Conservation (phyloP, 2,797 vertebrate genomes). For the Mycteria americana region DNA sequence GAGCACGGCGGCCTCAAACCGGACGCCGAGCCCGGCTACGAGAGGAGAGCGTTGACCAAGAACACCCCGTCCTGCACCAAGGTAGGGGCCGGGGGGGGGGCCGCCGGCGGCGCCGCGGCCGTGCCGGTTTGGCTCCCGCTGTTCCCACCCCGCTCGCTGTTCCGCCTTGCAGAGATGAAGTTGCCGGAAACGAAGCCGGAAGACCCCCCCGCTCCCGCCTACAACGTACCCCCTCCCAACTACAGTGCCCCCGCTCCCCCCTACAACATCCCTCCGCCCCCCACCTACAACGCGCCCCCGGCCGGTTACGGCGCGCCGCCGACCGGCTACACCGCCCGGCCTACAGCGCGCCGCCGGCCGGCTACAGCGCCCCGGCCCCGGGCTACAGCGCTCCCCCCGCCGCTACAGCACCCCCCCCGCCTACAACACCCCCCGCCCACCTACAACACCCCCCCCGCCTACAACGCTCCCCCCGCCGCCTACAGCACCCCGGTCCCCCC, state of each 20-base stretch:
- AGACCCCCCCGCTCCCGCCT: background rate
- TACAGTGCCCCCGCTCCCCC: background rate
- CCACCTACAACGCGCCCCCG: background rate
- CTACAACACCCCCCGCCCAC: background rate
- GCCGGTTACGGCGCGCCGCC: background rate
- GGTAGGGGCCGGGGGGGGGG: background rate
- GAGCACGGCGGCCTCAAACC: background rate
- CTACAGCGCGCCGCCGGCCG: background rate
- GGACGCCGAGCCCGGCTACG: background rate
- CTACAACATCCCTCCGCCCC: background rate
- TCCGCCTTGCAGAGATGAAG: conserved; percentile 51
- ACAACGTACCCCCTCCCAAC: background rate
- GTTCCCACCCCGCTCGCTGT: background rate
- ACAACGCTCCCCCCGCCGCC: background rate
- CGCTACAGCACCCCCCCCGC: background rate
- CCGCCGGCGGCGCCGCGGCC: background rate
- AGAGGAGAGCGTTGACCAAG: background rate
- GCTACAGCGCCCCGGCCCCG: background rate
- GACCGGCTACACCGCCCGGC: background rate
- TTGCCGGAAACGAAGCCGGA: conserved; percentile 80
- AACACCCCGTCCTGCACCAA: background rate
- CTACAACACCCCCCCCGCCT: background rate
- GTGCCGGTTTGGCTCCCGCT: no score
- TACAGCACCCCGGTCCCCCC: background rate
- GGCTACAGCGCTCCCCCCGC: background rate